Evolutionary conservation across 2,113 vertebrate species (phyloP).

Genomic region (Apeltes quadracus): DNA sequence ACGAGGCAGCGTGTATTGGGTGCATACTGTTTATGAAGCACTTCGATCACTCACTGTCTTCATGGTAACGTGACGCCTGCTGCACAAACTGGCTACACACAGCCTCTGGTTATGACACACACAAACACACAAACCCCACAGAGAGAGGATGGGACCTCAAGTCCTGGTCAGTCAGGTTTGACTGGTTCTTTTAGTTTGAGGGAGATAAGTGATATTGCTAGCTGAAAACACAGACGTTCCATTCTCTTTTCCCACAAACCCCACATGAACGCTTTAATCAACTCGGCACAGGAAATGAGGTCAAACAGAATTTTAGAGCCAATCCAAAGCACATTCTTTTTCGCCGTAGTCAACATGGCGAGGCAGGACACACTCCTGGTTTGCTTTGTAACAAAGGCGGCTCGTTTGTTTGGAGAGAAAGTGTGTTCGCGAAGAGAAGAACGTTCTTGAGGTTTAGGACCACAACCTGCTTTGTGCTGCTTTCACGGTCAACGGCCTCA

Average conservation of each 20-base stretch:
- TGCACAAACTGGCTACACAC: slow-evolving; percentile 40
- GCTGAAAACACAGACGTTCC: slow-evolving; percentile 4
- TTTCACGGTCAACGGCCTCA: too few relatives aligned
- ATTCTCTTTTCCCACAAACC: not conserved
- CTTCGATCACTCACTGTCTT: slow-evolving; percentile 15
- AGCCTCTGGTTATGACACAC: slow-evolving; percentile 43
- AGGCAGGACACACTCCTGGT: too few relatives aligned
- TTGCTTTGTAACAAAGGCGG: too few relatives aligned
- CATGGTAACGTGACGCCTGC: slow-evolving; percentile 48
- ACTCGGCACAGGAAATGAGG: too few relatives aligned
- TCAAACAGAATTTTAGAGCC: too few relatives aligned
- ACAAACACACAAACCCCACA: not conserved
- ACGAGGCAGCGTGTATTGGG: not conserved
- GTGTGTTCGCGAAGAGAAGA: too few relatives aligned
- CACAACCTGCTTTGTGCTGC: too few relatives aligned
- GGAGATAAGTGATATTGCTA: slow-evolving; percentile 26
- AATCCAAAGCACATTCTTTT: too few relatives aligned
- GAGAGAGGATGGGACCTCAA: slow-evolving; percentile 35
- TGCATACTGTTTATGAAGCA: not conserved
- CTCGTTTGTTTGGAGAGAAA: too few relatives aligned
- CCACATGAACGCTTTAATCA: too few relatives aligned
- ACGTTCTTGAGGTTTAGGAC: too few relatives aligned
- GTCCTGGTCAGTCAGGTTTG: slow-evolving; percentile 49
- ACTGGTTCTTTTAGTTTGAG: slow-evolving; percentile 49
- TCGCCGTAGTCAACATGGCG: too few relatives aligned